Conservation (phyloP, 2,113 vertebrate genomes). For the Hydrochoerus hydrochaeris region DNA sequence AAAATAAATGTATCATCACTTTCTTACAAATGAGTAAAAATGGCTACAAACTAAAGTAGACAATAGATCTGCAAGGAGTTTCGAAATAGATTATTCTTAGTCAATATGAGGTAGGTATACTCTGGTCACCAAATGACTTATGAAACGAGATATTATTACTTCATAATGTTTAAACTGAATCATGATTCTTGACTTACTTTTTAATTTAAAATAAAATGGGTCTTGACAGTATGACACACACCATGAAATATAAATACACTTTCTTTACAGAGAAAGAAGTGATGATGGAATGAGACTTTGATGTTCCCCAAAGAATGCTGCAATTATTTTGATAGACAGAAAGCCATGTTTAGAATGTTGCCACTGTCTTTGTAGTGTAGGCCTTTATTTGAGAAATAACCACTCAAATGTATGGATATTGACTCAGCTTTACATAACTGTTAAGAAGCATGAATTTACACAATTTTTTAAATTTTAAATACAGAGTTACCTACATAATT, state of each 20-base stretch:
- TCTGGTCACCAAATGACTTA: not conserved
- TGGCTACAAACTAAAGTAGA: not conserved
- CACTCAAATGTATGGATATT: not conserved
- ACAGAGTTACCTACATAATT: not conserved
- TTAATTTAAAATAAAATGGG: conserved; percentile 52
- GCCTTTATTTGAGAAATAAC: not conserved
- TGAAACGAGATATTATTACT: conserved; percentile 18
- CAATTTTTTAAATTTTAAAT: not conserved
- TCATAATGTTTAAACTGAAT: conserved; percentile 40
- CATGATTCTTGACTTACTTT: conserved; percentile 32
- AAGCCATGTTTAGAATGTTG: not conserved
- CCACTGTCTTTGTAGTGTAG: not conserved
- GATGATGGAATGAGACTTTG: conserved; percentile 36
- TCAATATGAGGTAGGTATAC: not conserved
- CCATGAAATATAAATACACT: conserved; percentile 45
- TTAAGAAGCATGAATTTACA: not conserved
- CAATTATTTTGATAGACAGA: not conserved
- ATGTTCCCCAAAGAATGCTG: not conserved
- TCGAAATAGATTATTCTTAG: conserved; percentile 12
- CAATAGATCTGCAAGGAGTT: not conserved
- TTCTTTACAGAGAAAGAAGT: not conserved
- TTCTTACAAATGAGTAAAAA: conserved; percentile 9
- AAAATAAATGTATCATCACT: not conserved
- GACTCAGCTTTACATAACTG: not conserved
- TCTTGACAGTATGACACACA: conserved; percentile 29